A percentile compares a stretch with the other conserved stretches of the same genome.
These are phyloP conservation scores for Aptenodytes forsteri DNA, from an alignment of 2,113 vertebrate species.

Conservation along the genomic window DNA sequence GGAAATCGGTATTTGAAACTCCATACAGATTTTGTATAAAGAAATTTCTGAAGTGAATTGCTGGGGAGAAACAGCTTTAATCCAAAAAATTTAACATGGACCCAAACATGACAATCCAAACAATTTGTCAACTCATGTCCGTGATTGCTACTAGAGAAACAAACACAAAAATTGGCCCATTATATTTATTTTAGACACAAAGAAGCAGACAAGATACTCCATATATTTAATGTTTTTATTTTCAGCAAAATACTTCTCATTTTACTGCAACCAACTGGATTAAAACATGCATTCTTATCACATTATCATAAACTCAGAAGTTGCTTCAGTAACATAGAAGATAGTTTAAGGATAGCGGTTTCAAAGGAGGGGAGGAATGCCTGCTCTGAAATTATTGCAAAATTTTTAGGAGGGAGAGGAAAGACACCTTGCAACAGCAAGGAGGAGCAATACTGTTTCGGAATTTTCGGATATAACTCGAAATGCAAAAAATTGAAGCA, in stretches of 20 bases:
- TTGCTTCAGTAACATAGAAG: neutral
- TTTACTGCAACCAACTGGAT: neutral
- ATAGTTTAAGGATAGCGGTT: neutral
- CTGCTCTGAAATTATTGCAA: neutral
- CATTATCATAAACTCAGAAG: neutral
- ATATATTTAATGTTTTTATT: slow-evolving; percentile 15
- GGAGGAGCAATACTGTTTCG: neutral
- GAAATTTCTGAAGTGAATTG: neutral
- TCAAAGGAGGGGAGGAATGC: neutral
- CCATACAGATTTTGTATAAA: neutral
- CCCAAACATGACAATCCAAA: neutral
- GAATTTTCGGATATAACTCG: neutral
- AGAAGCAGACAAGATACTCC: neutral
- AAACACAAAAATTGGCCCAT: neutral
- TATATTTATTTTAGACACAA: neutral
- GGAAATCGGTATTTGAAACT: neutral
- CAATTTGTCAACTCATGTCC: neutral
- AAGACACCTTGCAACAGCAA: neutral
- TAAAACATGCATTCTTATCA: neutral
- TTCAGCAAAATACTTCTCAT: neutral
- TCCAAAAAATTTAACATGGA: neutral
- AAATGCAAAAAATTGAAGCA: neutral
- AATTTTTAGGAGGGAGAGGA: neutral
- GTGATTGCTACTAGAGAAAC: neutral
- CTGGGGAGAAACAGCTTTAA: neutral